A percentile compares a stretch with the other conserved stretches of the same genome.
Conservation (phyloP, 2,888 invertebrate genomes). For the Drosophila algonquin region DNA sequence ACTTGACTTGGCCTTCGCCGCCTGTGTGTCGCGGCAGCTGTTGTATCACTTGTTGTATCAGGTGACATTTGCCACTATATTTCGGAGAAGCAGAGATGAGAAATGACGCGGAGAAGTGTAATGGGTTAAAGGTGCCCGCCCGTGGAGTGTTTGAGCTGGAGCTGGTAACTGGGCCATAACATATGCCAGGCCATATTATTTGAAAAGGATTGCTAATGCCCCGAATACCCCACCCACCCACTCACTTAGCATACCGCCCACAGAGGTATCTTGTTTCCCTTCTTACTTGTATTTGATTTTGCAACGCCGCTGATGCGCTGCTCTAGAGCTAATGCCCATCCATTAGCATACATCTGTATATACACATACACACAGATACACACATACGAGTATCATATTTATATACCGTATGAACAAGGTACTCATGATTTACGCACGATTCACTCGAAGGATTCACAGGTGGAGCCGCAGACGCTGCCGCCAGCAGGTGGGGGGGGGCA, state of each 20-base stretch:
- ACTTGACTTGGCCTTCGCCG: constrained; percentile 16
- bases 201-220: constrained; percentile 70
- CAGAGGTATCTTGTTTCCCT: neutral
- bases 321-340: too few relatives aligned
- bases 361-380: neutral
- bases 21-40: constrained; percentile 15
- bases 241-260: constrained; percentile 1
- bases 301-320: constrained; percentile 20
- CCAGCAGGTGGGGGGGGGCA: too few relatives aligned
- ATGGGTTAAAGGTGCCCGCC: neutral
- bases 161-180: constrained; percentile 60
- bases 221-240: constrained; percentile 17
- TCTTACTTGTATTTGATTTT: constrained; percentile 20
- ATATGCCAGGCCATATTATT: constrained; percentile 50
- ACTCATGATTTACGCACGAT: constrained; percentile 42
- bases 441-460: neutral
- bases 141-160: constrained; percentile 34
- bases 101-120: neutral
- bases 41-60: neutral
- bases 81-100: neutral
- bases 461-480: too few relatives aligned
- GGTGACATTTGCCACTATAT: too few relatives aligned
- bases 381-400: neutral
- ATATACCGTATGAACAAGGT: constrained; percentile 29
- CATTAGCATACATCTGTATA: constrained; percentile 27